Conservation (phyloP, 2,113 vertebrate species). For the Myotis davidii region DNA sequence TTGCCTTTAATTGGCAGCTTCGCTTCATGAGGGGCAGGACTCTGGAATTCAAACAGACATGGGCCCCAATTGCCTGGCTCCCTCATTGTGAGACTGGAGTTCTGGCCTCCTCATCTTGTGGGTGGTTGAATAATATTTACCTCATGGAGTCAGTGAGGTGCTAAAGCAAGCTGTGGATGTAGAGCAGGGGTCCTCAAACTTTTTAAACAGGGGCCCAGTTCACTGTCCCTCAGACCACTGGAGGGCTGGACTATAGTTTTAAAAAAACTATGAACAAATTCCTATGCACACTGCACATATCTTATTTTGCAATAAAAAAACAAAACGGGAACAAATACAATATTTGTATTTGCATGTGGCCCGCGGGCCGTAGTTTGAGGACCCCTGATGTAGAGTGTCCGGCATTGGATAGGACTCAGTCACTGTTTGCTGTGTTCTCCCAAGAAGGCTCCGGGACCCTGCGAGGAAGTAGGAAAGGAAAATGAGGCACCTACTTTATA, state of each 20-base stretch:
- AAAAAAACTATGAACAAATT: no score
- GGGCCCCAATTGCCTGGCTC: background rate
- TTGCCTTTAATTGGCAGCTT: background rate
- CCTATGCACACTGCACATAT: no score
- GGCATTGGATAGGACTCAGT: background rate
- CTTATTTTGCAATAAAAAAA: no score
- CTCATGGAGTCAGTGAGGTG: background rate
- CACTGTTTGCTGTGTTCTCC: background rate
- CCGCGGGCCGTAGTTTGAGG: no score
- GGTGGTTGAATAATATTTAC: background rate
- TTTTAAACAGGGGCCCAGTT: no score
- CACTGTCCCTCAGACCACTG: no score
- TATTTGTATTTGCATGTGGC: no score
- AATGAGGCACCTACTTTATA: background rate
- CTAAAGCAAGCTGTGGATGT: background rate
- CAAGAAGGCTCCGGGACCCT: background rate
- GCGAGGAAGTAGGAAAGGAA: background rate
- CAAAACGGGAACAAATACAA: no score
- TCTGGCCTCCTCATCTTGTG: background rate
- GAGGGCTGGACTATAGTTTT: no score
- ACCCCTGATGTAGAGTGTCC: background rate
- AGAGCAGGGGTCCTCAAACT: no score
- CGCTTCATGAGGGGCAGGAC: background rate
- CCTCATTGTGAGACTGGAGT: background rate
- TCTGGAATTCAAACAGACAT: background rate